Conservation (phyloP, 2,113 vertebrate species). For the Potamarius usumacintae region DNA sequence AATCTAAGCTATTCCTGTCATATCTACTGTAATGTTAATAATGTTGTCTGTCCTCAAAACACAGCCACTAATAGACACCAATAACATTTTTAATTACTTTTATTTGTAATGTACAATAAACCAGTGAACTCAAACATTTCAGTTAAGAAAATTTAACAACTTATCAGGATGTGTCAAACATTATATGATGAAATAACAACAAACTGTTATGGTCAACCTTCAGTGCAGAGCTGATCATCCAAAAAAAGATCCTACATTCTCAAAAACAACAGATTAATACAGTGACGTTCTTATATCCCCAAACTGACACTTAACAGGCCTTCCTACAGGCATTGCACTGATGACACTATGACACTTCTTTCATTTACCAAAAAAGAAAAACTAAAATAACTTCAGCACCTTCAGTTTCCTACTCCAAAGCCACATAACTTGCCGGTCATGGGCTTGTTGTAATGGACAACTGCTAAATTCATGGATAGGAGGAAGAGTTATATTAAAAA, state of each 20-base stretch:
- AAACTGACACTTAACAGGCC: conserved; percentile 13
- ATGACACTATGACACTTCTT: conserved; percentile 43
- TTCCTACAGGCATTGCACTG: conserved; percentile 37
- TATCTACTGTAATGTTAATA: neutral
- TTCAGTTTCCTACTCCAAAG: conserved; percentile 21
- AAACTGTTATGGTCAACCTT: conserved; percentile 15
- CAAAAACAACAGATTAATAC: conserved; percentile 15
- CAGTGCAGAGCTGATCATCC: conserved; percentile 23
- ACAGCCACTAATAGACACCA: neutral
- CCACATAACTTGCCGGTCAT: neutral
- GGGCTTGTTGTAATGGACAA: conserved; percentile 14
- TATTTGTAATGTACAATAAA: conserved; percentile 54
- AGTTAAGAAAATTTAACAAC: conserved; percentile 30
- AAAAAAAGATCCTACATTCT: conserved; percentile 9
- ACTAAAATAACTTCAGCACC: conserved; percentile 19
- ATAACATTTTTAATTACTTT: conserved; percentile 41
- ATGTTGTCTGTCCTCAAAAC: neutral
- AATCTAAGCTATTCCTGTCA: neutral
- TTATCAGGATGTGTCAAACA: conserved; percentile 27
- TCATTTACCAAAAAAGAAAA: conserved; percentile 6
- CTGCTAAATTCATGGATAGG: conserved; percentile 4
- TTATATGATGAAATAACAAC: conserved; percentile 19
- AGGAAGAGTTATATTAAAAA: neutral
- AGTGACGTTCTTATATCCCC: neutral
- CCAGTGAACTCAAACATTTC: conserved; percentile 28